phyloP scores from a whole-genome alignment of 2,888 invertebrate species.

The Schrankia costaestrigalis region DNA sequence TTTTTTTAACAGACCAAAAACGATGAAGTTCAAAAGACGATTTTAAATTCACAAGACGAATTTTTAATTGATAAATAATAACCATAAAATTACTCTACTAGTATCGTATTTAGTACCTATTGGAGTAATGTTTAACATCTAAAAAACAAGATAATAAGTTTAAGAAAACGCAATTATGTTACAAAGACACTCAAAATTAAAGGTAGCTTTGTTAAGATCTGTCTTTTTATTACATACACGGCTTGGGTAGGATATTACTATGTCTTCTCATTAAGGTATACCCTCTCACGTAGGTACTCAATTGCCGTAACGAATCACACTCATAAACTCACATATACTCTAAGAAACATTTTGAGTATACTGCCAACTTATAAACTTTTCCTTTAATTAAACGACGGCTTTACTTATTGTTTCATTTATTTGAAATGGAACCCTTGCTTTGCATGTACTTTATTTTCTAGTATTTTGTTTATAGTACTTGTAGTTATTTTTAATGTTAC shows the following conservation, averaged over 20 bases:
- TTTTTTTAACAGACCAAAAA: too few relatives aligned
- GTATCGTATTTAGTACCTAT: too few relatives aligned
- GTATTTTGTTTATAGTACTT: too few relatives aligned
- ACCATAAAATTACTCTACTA: too few relatives aligned
- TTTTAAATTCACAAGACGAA: too few relatives aligned
- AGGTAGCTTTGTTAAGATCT: slow-evolving; percentile 32
- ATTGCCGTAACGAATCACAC: slow-evolving; percentile 75
- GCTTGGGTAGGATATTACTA: slow-evolving; percentile 37
- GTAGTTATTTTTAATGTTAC: too few relatives aligned
- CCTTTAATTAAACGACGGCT: slow-evolving; percentile 47
- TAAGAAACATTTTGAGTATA: slow-evolving; percentile 42
- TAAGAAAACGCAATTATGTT: background rate
- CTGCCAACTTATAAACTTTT: slow-evolving; percentile 46
- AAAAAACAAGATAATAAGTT: too few relatives aligned
- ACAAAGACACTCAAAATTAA: slow-evolving; percentile 35
- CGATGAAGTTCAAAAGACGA: too few relatives aligned
- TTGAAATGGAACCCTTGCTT: background rate
- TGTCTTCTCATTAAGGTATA: slow-evolving; percentile 47
- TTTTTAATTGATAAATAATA: too few relatives aligned
- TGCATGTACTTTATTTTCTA: too few relatives aligned
- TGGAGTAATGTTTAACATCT: too few relatives aligned
- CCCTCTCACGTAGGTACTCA: slow-evolving; percentile 58
- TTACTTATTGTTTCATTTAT: slow-evolving; percentile 7
- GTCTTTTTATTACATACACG: slow-evolving; percentile 50
- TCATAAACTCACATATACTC: slow-evolving; percentile 65